Evolutionary conservation across 2,797 vertebrate species (phyloP), one percentile per base, ranked within the genome.

Genomic region (Gambusia yucatana): DNA sequence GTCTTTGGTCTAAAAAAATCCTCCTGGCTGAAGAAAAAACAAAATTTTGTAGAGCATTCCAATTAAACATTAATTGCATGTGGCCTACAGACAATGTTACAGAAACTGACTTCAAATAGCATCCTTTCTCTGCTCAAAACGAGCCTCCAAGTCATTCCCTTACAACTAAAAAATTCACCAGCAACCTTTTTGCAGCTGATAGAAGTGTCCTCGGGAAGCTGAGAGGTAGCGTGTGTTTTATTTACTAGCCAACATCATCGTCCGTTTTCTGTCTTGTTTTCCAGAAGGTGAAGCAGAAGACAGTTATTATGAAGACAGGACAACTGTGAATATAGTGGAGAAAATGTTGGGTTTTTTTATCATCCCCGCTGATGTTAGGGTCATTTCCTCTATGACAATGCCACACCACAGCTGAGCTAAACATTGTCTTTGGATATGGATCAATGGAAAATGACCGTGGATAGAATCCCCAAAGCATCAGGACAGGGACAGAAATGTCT

Each of bases 71-170:
- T 25, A 41, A 39, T 41, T n/a, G 36, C 14, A 25, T 25, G 63
- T 67, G 63, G 8, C 33, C 36, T 67, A 22, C 63, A 41, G 63
- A n/a, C 63, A 67, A 41, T 67, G 63, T 67, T 25, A 67, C 36
- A 41, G 63, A 67, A 67, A 67, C 33, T 67, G 63, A 41, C 63
- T 41, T 67, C 63, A 39, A 67, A 41, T 63, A 63, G 59, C 59
- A 63, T 63, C 30, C 8, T 3, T 65, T 39, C 36, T 65, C 63
- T 67, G 63, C 20, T 67, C 9, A 2, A 65, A 67, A 10, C 9
- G 8, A 22, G 36, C 33, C 36, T 67, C 63, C 3, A 67, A 36
- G 63, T 67, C 63, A 25, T 67, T 67, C 36, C 36, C 63, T 67
- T 25, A 67, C 8, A 41, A 25, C 63, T 41, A 41, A 67, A 67